phyloP scores from a whole-genome alignment of 2,113 vertebrate genomes.

The Salvator merianae region DNA sequence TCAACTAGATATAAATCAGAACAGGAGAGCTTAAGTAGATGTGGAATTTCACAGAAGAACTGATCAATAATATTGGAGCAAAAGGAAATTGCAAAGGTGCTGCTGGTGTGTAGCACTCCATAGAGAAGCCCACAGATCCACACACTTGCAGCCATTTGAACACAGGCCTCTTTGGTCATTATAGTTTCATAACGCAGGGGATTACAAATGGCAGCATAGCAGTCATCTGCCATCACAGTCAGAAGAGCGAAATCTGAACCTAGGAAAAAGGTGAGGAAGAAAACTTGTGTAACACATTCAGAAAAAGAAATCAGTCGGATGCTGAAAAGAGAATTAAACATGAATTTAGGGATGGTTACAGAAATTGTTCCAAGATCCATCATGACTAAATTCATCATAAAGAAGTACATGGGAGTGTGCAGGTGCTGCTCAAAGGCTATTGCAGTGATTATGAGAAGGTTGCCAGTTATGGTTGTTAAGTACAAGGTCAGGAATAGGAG shows the following conservation, averaged over 20 bases:
- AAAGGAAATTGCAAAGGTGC: not conserved
- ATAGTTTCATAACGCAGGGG: not conserved
- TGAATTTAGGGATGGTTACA: too few species aligned
- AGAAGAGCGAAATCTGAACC: not conserved
- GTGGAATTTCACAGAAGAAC: too few species aligned
- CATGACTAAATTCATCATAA: too few species aligned
- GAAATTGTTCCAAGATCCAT: too few species aligned
- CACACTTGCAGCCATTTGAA: not conserved
- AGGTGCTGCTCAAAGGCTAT: not conserved
- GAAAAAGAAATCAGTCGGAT: conserved; percentile 4
- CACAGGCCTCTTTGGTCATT: not conserved
- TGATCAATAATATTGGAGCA: too few species aligned
- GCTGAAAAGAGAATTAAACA: not conserved
- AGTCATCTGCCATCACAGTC: not conserved
- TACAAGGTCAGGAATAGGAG: not conserved
- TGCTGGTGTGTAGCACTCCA: not conserved
- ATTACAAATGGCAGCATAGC: not conserved
- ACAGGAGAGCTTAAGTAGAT: too few species aligned
- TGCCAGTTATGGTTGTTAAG: not conserved
- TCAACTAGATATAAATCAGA: not conserved
- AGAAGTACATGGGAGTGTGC: too few species aligned
- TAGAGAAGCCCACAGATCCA: not conserved
- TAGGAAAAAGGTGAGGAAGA: not conserved
- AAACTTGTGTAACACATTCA: conserved; percentile 6
- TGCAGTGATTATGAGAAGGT: not conserved